Evolutionary conservation across 2,888 invertebrate genomes (phyloP), one percentile per base, ranked within the genome.

Genomic region (Axea sp.): DNA sequence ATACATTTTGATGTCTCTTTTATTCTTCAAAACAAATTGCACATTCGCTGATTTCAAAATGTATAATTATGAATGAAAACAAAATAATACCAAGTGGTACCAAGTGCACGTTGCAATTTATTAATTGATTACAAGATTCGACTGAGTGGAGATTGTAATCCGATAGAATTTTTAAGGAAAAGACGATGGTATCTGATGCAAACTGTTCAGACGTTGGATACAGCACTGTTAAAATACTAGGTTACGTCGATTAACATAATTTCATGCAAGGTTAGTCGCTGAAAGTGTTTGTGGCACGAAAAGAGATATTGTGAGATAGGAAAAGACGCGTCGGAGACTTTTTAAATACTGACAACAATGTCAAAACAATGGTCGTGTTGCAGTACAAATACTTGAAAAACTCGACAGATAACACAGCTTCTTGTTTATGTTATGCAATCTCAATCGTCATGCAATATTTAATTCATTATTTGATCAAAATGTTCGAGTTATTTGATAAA

Each of bases 211-310:
- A 28, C 7, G 11, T 35, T 11, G 26, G 47, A n/a, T 64, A 65
- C 51, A 65, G 51, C 59, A 41, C 33, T 53, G 65, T 22, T 33
- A 37, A 53, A 65, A 65, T 73, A 51, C 60, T 59, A 73, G 72
- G 65, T 47, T 73, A 65, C 33, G 53, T 9, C 45, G 72, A 73
- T 72, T 72, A 72, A 64, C 64, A 64, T 64, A 64, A 65, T 73
- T 73, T 73, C 67, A 73, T 60, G 73, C 73, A 73, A 73, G 65
- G 73, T 67, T 67, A 60, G 60, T 47, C 30, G 33, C 49, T 53
- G 67, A 67, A 73, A 73, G 60, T 67, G 67, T 59, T 55, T 30
- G 39, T 35, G 49, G 47, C 60, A 67, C 28, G 45, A 53, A 67
- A 60, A 49, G 45, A 65, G 65, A 45, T 55, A 65, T 72, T 65